Percentiles rank a stretch among this genome's conserved stretches.
Conservation (phyloP, 2,888 invertebrate genomes). For the Drosophila limbata region DNA sequence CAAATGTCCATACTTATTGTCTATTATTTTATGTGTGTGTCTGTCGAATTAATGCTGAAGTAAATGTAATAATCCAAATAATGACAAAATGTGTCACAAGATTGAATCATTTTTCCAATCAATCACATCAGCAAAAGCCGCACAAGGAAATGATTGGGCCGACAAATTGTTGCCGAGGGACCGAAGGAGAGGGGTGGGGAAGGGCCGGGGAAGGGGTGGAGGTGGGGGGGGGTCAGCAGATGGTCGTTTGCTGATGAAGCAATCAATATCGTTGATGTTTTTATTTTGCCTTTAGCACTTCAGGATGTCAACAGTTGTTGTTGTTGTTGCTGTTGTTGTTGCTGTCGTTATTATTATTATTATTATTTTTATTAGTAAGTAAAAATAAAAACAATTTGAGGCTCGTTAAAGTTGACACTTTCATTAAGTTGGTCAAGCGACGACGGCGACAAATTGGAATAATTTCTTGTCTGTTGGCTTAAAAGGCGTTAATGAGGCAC, state of each 20-base stretch:
- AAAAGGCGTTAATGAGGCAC: conserved; percentile 77
- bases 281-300: conserved; percentile 24
- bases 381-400: conserved; percentile 80
- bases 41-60: neutral
- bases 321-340: conserved; percentile 11
- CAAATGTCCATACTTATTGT: conserved; percentile 24
- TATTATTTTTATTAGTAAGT: conserved; percentile 63
- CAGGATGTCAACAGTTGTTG: conserved; percentile 51
- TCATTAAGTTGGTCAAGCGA: conserved; percentile 80
- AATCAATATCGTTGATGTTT: conserved; percentile 74
- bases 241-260: conserved; percentile 58
- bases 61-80: conserved; percentile 54
- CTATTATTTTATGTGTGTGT: conserved; percentile 21
- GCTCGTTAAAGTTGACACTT: conserved; percentile 82
- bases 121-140: conserved; percentile 74
- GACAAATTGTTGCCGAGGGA: neutral
- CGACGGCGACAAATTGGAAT: conserved; percentile 57
- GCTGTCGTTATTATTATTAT: conserved; percentile 28
- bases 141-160: conserved; percentile 26
- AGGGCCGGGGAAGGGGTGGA: neutral
- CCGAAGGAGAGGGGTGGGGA: neutral
- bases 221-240: neutral
- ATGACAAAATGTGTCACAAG: conserved; percentile 66
- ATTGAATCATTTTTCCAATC: conserved; percentile 83
- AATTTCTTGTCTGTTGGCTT: conserved; percentile 55